phyloP scores from a whole-genome alignment of 2,888 invertebrate species.

The Hydropsyche betteni region DNA sequence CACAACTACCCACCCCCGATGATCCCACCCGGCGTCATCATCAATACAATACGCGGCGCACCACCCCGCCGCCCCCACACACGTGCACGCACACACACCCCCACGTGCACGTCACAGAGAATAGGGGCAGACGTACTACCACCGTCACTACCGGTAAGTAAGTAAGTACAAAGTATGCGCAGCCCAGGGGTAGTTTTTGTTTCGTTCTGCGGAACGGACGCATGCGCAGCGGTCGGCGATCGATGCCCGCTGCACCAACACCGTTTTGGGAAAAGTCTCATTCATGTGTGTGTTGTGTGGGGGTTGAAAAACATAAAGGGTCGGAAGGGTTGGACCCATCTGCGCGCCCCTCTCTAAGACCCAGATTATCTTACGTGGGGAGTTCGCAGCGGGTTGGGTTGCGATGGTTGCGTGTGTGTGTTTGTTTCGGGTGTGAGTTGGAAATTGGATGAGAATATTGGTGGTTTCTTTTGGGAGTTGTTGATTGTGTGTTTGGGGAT shows the following conservation, averaged over 20 bases:
- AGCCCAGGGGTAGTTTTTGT: conserved; percentile 39
- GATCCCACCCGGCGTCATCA: no score
- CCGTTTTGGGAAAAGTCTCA: neutral
- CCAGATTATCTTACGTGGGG: conserved; percentile 34
- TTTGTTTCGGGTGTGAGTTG: no score
- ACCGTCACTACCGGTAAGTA: neutral
- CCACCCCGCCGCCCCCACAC: no score
- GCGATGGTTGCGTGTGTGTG: no score
- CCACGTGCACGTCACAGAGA: neutral
- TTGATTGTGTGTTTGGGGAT: no score
- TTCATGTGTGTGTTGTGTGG: no score
- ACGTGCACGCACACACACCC: neutral
- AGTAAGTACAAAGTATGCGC: neutral
- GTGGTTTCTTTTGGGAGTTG: no score
- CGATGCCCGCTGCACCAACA: conserved; percentile 31
- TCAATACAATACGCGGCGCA: no score
- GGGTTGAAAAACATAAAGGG: conserved; percentile 35
- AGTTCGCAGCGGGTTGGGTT: neutral
- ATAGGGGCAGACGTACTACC: no score
- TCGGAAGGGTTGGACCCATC: conserved; percentile 34
- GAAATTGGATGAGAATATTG: no score
- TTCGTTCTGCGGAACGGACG: conserved; percentile 33
- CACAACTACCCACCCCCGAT: no score
- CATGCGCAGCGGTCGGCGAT: conserved; percentile 23
- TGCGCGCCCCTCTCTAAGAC: conserved; percentile 34